Base-by-base conservation (phyloP, 2,113 vertebrate species). In the Argyrosomus japonicus region DNA sequence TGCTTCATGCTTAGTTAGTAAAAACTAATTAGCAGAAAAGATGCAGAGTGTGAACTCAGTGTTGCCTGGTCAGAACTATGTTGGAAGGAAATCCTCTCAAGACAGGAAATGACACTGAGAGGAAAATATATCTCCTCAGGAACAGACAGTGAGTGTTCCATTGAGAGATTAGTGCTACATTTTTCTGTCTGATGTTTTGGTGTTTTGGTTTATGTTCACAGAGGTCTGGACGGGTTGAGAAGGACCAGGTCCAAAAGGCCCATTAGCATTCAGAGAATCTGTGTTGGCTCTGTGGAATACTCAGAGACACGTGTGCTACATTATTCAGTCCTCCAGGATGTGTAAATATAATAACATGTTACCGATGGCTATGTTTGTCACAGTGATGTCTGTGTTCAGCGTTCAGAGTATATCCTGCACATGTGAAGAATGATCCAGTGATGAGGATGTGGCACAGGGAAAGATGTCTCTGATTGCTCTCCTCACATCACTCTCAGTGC, bases 301-400 rank as follows among this genome's bases (percentile, higher is more conserved):
- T 45, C 36, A n/a, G n/a, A 65, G 43, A 69, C 11, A 23, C 40
- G 4, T 17, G 32, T 23, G 17, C 5, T 40, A 23, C 15, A 17
- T 70, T 17, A 70, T 14, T 70, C 19, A n/a, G 18, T 47, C 43
- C 13, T 27, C 25, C 21, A 17, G 11, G 21, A 56, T 43, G 32
- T 40, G 19, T 71, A 17, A 56, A 40, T 69, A 54, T 36, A n/a
- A 69, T 53, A 70, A 43, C 32, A 71, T 29, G 54, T 57, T 43
- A 23, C 21, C 11, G 32, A 47, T 72, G 51, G 14, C 43, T 29
- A 2, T 47, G 50, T 5, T 62, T 14, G 27, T 32, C 29, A 53
- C 6, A 1, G 29, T 29, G 11, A 15, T 48, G 47, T 69, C 29
- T 54, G n/a, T 54, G 40, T n/a, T 54, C 48, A 8, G 25, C 32